Conservation (phyloP, 2,113 vertebrate species). For the Ictidomys tridecemlineatus region DNA sequence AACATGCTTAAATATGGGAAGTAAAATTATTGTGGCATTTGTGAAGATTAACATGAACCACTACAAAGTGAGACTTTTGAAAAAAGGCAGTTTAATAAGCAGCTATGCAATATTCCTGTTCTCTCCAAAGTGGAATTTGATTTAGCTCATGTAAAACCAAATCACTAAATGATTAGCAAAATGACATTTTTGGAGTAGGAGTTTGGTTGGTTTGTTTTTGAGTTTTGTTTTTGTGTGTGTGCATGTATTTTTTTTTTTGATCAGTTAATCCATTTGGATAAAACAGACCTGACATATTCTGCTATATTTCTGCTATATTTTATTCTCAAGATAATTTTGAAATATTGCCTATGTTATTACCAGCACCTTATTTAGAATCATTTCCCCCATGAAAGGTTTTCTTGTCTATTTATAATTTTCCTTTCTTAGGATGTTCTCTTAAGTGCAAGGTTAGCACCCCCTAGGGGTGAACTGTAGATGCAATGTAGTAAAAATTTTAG, state of each 20-base stretch:
- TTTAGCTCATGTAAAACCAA: not conserved
- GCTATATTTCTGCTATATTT: not conserved
- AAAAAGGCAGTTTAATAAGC: conserved; percentile 16
- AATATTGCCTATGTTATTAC: not conserved
- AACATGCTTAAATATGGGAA: not conserved
- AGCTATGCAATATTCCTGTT: not conserved
- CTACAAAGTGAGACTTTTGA: not conserved
- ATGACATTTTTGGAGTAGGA: not conserved
- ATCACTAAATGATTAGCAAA: not conserved
- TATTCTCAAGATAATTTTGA: not conserved
- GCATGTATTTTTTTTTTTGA: not conserved
- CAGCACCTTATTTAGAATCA: not conserved
- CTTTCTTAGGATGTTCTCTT: not conserved
- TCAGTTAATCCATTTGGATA: not conserved
- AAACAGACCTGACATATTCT: not conserved
- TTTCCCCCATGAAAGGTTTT: not conserved
- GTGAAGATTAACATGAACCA: not conserved
- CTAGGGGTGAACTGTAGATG: not conserved
- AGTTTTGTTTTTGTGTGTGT: not conserved
- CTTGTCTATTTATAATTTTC: not conserved
- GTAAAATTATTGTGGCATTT: not conserved
- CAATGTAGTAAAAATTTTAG: not conserved
- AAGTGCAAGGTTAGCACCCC: conserved; percentile 31
- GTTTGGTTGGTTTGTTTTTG: not conserved
- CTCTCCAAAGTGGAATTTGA: not conserved